Evolutionary conservation across 2,888 invertebrate genomes (phyloP), one percentile per base, ranked within the genome.

Genomic region (Thecophora atra): DNA sequence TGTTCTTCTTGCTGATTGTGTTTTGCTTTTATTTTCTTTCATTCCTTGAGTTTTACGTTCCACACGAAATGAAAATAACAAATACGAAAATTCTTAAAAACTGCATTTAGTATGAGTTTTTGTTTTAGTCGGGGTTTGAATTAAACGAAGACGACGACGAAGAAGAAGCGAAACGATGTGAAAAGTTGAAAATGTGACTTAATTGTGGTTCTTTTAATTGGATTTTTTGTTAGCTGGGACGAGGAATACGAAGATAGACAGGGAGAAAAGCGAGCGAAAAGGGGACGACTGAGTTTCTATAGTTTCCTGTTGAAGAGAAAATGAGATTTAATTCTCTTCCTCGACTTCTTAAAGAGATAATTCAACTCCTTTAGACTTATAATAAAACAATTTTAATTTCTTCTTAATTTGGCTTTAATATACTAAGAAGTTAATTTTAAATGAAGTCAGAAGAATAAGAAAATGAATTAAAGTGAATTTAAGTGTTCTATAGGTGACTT

Each of bases 161-260:
- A 13, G 19, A 56, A 42, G 15, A 67, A 56, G 67, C 56, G 56
- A 56, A 56, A 67, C 67, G 67, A 67, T 67, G 67, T 56, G 67
- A 54, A 52, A 67, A 56, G 67, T 42, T 67, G 56, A 67, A 67
- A 64, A 67, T 67, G 67, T 67, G 67, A 24, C 54, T 67, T 67
- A 67, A 67, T 67, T 67, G 42, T 54, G 24, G 67, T 56, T 37
- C 6, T 21, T 37, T 67, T 67, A 56, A 67, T 67, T 67, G 42
- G 56, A 42, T 44, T 64, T 64, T 24, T 3, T 13, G 17, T n/a
- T n/a, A n/a, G n/a, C n/a, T n/a, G n/a, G n/a, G n/a, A n/a, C n/a
- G n/a, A n/a, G n/a, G 56, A 19, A 24, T 56, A 7, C 13, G 56
- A 56, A 15, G 6, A 17, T 11, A n/a, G 17, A 17, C 4, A 47